Conservation (phyloP, 2,888 invertebrate species). For the Steinernema carpocapsae region DNA sequence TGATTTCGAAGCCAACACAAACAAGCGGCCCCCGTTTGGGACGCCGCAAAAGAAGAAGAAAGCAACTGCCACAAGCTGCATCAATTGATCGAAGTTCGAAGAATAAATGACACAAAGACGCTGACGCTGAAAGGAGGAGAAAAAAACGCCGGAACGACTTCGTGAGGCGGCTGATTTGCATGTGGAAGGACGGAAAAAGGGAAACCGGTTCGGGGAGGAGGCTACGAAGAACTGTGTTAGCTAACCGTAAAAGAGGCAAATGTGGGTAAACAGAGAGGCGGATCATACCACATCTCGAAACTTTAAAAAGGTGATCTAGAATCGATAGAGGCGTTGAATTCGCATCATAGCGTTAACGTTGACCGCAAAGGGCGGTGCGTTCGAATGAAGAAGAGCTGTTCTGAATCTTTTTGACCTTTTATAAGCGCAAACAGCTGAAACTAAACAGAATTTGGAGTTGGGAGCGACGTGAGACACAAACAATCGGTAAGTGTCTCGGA, state of each 20-base stretch:
- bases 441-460: too few relatives aligned
- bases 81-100: slow-evolving; percentile 21
- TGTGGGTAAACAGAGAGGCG: not conserved
- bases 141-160: not conserved
- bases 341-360: too few relatives aligned
- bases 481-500: too few relatives aligned
- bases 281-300: too few relatives aligned
- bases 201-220: not conserved
- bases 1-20: slow-evolving; percentile 8
- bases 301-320: too few relatives aligned
- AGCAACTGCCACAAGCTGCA: not conserved
- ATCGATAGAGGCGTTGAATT: too few relatives aligned
- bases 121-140: not conserved
- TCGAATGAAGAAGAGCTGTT: too few relatives aligned
- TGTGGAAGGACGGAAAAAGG: not conserved
- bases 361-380: too few relatives aligned
- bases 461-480: too few relatives aligned
- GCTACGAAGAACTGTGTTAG: not conserved
- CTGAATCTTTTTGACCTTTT: too few relatives aligned
- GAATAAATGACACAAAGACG: not conserved
- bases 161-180: not conserved
- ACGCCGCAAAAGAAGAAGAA: not conserved
- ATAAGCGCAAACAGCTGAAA: too few relatives aligned
- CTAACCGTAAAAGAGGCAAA: not conserved
- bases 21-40: slow-evolving; percentile 29